phyloP scores from a whole-genome alignment of 2,888 invertebrate genomes.

The Camponotus fellah region DNA sequence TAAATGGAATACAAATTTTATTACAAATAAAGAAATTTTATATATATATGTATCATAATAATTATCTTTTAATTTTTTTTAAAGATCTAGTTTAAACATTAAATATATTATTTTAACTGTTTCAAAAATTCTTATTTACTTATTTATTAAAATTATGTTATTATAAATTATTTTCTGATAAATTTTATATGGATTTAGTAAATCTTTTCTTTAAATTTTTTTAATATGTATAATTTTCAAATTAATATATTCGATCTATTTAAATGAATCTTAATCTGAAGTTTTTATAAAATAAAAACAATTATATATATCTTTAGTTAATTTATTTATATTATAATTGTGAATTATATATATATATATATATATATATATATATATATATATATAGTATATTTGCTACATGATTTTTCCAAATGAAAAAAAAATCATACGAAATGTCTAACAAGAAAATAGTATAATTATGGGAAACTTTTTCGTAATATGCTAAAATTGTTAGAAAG shows the following conservation, averaged over 20 bases:
- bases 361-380: no score
- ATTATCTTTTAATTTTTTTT: not conserved
- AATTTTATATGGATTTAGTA: not conserved
- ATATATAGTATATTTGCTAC: slow-evolving; percentile 9
- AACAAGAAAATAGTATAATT: slow-evolving; percentile 9
- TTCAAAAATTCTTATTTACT: slow-evolving; percentile 7
- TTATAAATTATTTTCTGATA: not conserved
- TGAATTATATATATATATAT: not conserved
- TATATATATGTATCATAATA: not conserved
- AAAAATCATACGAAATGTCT: not conserved
- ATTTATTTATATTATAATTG: not conserved
- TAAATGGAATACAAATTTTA: slow-evolving; percentile 5
- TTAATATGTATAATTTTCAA: slow-evolving; percentile 13
- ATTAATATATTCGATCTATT: not conserved
- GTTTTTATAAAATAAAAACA: slow-evolving; percentile 6
- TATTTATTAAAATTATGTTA: not conserved
- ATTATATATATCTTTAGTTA: not conserved
- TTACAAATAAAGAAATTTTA: not conserved
- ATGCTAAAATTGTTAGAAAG: slow-evolving; percentile 18
- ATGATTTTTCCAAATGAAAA: slow-evolving; percentile 17
- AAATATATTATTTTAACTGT: not conserved
- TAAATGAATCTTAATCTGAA: slow-evolving; percentile 10
- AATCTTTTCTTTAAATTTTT: not conserved
- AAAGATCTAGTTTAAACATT: not conserved
- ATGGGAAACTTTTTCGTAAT: slow-evolving; percentile 18